A percentile compares a stretch with the other conserved stretches of the same genome.
Conservation (phyloP, 2,888 invertebrate genomes). For the Tenthredo livida region DNA sequence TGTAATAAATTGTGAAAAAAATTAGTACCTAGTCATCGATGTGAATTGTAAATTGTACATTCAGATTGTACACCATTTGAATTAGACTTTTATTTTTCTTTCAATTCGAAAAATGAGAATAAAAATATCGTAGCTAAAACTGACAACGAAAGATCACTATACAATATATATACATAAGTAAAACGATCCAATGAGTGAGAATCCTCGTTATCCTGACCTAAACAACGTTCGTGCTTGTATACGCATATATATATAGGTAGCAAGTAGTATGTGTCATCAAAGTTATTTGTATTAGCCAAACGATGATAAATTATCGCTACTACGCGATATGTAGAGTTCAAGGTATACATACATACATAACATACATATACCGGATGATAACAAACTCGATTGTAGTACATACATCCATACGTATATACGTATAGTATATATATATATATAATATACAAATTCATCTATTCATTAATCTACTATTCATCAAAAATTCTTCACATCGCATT, state of each 20-base stretch:
- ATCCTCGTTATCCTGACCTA: slow-evolving; percentile 24
- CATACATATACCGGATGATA: not conserved
- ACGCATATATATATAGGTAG: not conserved
- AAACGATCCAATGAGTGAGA: not conserved
- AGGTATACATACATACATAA: not conserved
- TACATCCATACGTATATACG: not conserved
- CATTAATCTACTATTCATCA: not conserved
- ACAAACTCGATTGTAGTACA: not conserved
- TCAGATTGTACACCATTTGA: too few species aligned
- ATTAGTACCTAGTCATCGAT: too few species aligned
- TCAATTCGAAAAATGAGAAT: too few species aligned
- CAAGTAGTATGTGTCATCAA: not conserved
- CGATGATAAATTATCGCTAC: slow-evolving; percentile 22
- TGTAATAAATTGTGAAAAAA: too few species aligned
- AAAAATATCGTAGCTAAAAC: too few species aligned
- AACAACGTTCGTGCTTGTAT: not conserved
- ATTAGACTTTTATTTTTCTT: too few species aligned
- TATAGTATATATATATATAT: too few species aligned
- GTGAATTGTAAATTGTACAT: too few species aligned
- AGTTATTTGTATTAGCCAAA: not conserved
- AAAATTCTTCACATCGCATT: not conserved
- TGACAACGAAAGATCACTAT: too few species aligned
- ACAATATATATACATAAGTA: too few species aligned
- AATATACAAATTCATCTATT: not conserved
- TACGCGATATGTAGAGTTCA: not conserved